phyloP scores from a whole-genome alignment of 2,888 invertebrate genomes.

The Octonoba sinensis region DNA sequence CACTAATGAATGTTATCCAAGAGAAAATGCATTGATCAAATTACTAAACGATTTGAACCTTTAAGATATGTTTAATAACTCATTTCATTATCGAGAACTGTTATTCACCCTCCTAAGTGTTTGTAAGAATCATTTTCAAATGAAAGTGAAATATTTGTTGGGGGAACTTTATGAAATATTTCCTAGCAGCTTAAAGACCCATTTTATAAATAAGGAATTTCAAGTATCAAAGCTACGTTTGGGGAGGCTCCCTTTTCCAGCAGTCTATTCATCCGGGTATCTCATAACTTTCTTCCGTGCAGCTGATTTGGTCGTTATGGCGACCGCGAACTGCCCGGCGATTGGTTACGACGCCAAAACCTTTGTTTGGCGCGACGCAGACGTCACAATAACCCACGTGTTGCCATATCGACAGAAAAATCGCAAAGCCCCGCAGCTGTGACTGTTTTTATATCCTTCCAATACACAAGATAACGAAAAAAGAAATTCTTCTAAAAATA shows the following conservation, averaged over 20 bases:
- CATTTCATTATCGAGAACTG: too few relatives aligned
- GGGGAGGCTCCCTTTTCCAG: slow-evolving; percentile 24
- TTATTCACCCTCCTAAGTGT: too few relatives aligned
- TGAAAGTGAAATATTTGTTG: too few relatives aligned
- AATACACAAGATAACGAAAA: slow-evolving; percentile 49
- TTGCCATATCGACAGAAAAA: slow-evolving; percentile 64
- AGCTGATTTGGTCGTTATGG: slow-evolving; percentile 62
- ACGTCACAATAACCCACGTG: slow-evolving; percentile 62
- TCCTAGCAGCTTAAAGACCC: too few relatives aligned
- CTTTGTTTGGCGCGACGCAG: slow-evolving; percentile 57
- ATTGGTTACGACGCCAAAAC: slow-evolving; percentile 52
- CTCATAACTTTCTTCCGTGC: slow-evolving; percentile 46
- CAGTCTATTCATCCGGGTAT: slow-evolving; percentile 58
- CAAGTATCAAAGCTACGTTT: background rate
- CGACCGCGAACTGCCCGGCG: slow-evolving; percentile 57
- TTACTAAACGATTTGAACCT: too few relatives aligned
- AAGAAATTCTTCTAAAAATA: slow-evolving; percentile 24
- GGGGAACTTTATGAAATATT: too few relatives aligned
- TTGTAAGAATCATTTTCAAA: too few relatives aligned
- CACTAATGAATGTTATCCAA: too few relatives aligned
- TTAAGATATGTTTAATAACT: too few relatives aligned
- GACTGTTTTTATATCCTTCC: slow-evolving; percentile 60
- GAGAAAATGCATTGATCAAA: too few relatives aligned
- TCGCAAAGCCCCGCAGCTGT: slow-evolving; percentile 52
- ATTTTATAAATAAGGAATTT: too few relatives aligned